Evolutionary conservation across 1,140 invertebrate genomes (phyloP).

Genomic region (Philotrypesis tridentata): DNA sequence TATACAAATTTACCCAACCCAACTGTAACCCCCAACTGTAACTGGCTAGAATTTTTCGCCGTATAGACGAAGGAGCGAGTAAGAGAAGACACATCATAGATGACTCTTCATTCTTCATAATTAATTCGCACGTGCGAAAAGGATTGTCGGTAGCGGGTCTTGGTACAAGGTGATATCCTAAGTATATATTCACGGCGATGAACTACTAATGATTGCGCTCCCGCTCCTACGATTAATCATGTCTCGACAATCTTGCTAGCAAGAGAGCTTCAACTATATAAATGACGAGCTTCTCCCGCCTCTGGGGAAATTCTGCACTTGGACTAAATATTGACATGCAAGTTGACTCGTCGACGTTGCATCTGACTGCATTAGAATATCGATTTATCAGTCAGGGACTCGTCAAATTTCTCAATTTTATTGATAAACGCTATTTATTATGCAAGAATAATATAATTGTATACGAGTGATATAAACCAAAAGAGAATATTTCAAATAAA

Average conservation of each 20-base stretch:
- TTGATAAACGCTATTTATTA: not conserved
- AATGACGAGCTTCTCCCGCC: conserved; percentile 5
- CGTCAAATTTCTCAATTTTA: not conserved
- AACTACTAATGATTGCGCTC: conserved; percentile 60
- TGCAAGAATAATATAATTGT: too few species aligned
- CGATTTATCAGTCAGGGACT: conserved; percentile 25
- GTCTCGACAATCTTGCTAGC: conserved; percentile 38
- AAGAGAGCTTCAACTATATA: conserved; percentile 34
- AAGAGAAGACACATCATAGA: conserved; percentile 57
- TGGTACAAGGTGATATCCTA: conserved; percentile 56
- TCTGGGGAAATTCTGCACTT: conserved; percentile 33
- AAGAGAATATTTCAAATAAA: too few species aligned
- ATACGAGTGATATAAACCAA: too few species aligned
- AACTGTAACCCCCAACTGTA: too few species aligned
- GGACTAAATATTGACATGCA: conserved; percentile 14
- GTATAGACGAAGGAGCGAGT: too few species aligned
- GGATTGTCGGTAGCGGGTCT: conserved; percentile 33
- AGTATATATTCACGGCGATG: conserved; percentile 54
- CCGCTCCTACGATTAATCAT: conserved; percentile 62
- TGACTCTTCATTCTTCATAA: conserved; percentile 57
- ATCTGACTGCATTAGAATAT: conserved; percentile 30
- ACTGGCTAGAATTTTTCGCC: not conserved
- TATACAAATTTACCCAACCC: not conserved
- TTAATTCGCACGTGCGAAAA: conserved; percentile 58
- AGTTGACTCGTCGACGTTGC: not conserved